A percentile compares a stretch with the other conserved stretches of the same genome.
Conservation (phyloP, 2,113 vertebrate genomes). For the Alouatta palliata region DNA sequence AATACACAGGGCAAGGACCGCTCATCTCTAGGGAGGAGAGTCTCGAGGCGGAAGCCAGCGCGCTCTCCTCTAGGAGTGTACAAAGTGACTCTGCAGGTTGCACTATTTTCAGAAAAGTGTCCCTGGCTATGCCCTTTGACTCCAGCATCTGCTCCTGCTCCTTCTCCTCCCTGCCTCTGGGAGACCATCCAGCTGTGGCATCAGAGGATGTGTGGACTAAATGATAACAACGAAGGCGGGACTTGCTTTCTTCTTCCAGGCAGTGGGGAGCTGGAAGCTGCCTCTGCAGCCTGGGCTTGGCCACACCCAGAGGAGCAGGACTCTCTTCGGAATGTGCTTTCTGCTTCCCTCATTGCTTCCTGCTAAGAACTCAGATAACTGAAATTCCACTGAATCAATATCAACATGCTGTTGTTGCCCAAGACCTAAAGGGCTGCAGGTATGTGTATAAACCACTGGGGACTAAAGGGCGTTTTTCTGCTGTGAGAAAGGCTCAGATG, state of each 20-base stretch:
- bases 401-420: background rate
- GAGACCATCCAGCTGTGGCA: background rate
- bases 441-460: background rate
- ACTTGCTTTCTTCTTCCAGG: fast-evolving
- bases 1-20: fast-evolving
- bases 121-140: background rate
- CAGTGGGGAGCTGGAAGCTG: background rate
- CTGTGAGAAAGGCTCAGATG: background rate
- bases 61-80: background rate
- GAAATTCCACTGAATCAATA: background rate
- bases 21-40: background rate
- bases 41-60: too few relatives aligned
- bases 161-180: background rate
- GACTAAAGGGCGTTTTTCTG: background rate
- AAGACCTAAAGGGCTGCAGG: background rate
- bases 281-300: background rate
- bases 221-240: background rate
- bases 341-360: background rate
- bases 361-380: background rate
- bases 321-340: background rate
- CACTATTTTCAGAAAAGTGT: background rate
- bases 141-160: background rate
- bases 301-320: fast-evolving
- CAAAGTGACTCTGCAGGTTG: background rate
- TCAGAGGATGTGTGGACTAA: background rate